A percentile compares a stretch with the other conserved stretches of the same genome.
These are phyloP conservation scores for Tragopan temminckii DNA, from an alignment of 2,797 vertebrate genomes.

Conservation along the genomic window DNA sequence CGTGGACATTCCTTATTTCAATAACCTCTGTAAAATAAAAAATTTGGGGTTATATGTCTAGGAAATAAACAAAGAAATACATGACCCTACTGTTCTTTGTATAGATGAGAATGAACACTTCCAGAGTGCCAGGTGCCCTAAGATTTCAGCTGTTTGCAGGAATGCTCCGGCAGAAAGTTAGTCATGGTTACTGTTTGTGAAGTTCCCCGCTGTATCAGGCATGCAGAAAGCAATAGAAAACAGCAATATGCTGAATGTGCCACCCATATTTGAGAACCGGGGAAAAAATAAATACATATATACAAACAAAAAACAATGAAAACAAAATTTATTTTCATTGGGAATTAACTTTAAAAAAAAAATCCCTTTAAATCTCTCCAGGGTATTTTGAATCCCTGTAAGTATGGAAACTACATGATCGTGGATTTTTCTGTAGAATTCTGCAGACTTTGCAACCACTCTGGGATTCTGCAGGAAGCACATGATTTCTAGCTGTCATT, in stretches of 20 bases:
- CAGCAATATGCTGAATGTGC: constrained; percentile 1
- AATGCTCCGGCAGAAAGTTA: background rate
- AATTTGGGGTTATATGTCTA: background rate
- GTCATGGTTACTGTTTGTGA: background rate
- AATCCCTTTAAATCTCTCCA: constrained; percentile 22
- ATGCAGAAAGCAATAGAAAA: background rate
- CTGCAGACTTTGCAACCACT: constrained; percentile 51
- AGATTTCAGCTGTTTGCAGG: background rate
- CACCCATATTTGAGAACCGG: background rate
- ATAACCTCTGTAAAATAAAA: background rate
- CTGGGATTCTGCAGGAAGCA: background rate
- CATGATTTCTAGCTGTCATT: constrained; percentile 3
- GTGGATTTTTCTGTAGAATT: constrained; percentile 41
- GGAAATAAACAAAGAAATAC: background rate
- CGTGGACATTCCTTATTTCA: background rate
- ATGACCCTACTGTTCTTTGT: background rate
- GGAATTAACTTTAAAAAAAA: background rate
- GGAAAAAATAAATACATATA: rapidly evolving
- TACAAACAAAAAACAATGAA: background rate
- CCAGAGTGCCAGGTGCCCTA: background rate
- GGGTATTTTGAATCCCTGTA: constrained; percentile 44
- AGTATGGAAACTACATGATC: background rate
- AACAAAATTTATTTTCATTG: background rate
- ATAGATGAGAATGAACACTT: background rate
- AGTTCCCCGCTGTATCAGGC: background rate